Conservation (phyloP, 2,797 vertebrate genomes). For the Clarias pachynema region DNA sequence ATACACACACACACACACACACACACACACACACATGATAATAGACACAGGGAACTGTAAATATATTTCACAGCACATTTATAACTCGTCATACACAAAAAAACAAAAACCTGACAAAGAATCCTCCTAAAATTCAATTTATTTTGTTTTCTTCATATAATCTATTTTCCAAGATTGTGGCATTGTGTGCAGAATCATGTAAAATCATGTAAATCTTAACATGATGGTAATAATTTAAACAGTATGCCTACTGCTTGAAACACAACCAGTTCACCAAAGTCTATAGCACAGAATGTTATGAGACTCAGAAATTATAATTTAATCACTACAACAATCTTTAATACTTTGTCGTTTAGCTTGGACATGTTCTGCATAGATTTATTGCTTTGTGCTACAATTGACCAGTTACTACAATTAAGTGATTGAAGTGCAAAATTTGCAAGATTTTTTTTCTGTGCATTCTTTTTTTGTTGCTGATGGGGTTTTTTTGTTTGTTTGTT, state of each 20-base stretch:
- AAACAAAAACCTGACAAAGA: slow-evolving; percentile 3
- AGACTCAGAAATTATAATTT: not conserved
- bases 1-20: slow-evolving; percentile 24
- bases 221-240: not conserved
- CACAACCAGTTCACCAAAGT: not conserved
- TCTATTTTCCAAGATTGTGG: not conserved
- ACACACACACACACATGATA: not conserved
- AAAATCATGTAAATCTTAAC: not conserved
- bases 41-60: slow-evolving; percentile 24
- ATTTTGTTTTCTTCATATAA: slow-evolving; percentile 18
- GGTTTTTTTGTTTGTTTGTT: not conserved
- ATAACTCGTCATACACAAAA: slow-evolving; percentile 5
- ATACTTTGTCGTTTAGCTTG: not conserved
- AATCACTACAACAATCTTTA: not conserved
- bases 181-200: not conserved
- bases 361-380: slow-evolving; percentile 29
- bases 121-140: not conserved
- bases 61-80: slow-evolving; percentile 18
- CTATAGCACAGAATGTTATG: not conserved
- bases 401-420: slow-evolving; percentile 45
- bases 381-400: slow-evolving; percentile 39
- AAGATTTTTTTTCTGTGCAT: slow-evolving; percentile 33
- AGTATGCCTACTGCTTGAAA: not conserved
- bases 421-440: not conserved
- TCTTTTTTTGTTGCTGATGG: slow-evolving; percentile 30